Evolutionary conservation across 92 coral and sea anemone species (phyloP).

Genomic region (Zoanthus sansibaricus): DNA sequence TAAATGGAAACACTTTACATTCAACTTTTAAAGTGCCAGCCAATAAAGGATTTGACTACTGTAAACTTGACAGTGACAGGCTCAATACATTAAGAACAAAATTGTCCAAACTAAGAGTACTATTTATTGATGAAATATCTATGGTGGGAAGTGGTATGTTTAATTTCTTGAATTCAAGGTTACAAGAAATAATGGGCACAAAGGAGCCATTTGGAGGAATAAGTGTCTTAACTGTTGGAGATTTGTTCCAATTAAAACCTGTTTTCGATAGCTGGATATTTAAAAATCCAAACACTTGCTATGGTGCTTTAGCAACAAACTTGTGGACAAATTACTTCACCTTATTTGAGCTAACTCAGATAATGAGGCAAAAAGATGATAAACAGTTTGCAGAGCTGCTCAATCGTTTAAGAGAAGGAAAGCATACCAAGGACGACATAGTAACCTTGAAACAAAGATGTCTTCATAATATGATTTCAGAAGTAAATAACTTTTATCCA

Average conservation of each 20-base stretch:
- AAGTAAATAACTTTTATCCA: conserved; percentile 11
- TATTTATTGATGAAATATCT: conserved; percentile 67
- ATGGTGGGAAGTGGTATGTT: conserved; percentile 73
- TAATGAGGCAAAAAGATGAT: conserved; percentile 83
- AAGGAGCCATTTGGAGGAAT: conserved; percentile 63
- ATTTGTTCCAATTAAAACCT: conserved; percentile 67
- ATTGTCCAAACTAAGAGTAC: conserved; percentile 47
- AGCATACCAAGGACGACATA: conserved; percentile 12
- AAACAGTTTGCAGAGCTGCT: conserved; percentile 73
- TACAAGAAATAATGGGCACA: conserved; percentile 63
- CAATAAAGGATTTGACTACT: conserved; percentile 62
- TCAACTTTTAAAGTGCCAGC: conserved; percentile 69
- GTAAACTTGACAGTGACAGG: conserved; percentile 64
- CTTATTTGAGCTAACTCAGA: conserved; percentile 57
- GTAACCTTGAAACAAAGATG: conserved; percentile 13
- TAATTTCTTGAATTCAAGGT: conserved; percentile 51
- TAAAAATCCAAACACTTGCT: conserved; percentile 41
- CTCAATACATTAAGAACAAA: conserved; percentile 63
- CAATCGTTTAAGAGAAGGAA: conserved; percentile 7
- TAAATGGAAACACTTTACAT: conserved; percentile 50
- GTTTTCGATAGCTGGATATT: conserved; percentile 58
- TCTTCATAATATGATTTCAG: conserved; percentile 5
- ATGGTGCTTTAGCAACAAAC: conserved; percentile 65
- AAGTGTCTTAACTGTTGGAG: conserved; percentile 63
- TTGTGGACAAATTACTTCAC: conserved; percentile 56